Percentiles rank a stretch among this genome's conserved stretches.
Evolutionary conservation across 2,113 vertebrate genomes (phyloP).

Genomic region (Nothoprocta pentlandii): DNA sequence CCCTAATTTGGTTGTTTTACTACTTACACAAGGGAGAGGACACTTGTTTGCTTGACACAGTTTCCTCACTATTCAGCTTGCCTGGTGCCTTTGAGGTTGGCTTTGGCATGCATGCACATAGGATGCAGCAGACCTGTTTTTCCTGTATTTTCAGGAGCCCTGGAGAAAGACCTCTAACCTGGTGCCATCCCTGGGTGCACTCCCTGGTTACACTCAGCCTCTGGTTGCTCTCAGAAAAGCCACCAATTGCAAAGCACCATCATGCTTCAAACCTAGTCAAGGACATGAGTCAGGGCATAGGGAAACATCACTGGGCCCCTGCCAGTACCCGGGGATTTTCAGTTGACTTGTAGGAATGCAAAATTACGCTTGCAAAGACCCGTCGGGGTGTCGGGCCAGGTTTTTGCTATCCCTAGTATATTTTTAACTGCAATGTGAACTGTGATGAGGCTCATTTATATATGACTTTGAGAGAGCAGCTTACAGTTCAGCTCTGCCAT

Average conservation of each 20-base stretch:
- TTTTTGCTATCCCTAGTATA: conserved; percentile 40
- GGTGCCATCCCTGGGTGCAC: not conserved
- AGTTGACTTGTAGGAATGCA: conserved; percentile 38
- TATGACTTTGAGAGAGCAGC: conserved; percentile 29
- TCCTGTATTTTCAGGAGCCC: not conserved
- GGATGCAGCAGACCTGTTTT: accelerated
- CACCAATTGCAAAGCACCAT: not conserved
- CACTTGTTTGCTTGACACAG: not conserved
- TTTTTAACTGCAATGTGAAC: conserved; percentile 68
- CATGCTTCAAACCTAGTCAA: not conserved
- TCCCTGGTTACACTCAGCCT: not conserved
- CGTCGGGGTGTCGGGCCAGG: conserved; percentile 15
- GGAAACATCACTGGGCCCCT: not conserved
- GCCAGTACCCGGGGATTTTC: conserved; percentile 26
- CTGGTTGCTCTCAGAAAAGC: conserved; percentile 32
- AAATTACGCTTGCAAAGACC: conserved; percentile 26
- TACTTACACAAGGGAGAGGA: not conserved
- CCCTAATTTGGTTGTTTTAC: not conserved
- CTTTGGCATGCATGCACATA: accelerated
- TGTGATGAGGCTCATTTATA: not conserved
- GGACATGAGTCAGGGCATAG: not conserved
- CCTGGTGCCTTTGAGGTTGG: not conserved
- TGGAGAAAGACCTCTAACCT: not conserved
- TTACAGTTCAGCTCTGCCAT: not conserved
- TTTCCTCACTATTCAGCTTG: not conserved